Evolutionary conservation across 2,888 invertebrate genomes (phyloP).

Genomic region (Orthosia incerta): DNA sequence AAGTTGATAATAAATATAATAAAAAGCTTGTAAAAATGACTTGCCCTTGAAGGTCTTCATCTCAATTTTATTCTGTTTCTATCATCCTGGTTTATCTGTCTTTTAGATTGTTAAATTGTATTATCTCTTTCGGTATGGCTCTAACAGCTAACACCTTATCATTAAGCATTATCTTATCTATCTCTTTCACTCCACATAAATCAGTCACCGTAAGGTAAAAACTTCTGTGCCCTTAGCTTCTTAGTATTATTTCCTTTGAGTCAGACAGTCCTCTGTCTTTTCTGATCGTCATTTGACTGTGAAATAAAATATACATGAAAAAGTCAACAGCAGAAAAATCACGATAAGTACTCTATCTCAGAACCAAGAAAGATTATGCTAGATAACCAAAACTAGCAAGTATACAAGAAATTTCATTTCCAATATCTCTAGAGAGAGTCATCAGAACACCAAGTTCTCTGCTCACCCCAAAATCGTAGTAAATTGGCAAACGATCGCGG

Average conservation of each 20-base stretch:
- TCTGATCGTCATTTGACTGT: neutral
- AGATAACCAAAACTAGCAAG: neutral
- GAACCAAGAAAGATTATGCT: neutral
- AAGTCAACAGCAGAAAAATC: neutral
- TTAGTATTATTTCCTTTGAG: too few species aligned
- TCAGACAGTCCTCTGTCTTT: neutral
- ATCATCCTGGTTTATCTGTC: too few species aligned
- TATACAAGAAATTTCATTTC: neutral
- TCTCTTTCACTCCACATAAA: neutral
- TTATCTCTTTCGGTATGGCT: too few species aligned
- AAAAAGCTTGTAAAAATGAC: too few species aligned
- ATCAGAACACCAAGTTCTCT: slow-evolving; percentile 1
- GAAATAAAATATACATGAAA: neutral
- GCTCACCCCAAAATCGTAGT: slow-evolving; percentile 34
- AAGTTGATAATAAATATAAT: too few species aligned
- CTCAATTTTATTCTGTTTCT: neutral
- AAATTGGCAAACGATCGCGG: slow-evolving; percentile 59
- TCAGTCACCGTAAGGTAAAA: too few species aligned
- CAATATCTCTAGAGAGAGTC: slow-evolving; percentile 3
- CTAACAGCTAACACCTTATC: neutral
- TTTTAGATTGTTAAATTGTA: too few species aligned
- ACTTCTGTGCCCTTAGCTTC: too few species aligned
- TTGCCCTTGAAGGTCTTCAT: neutral
- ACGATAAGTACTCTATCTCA: neutral
- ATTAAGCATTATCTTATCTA: neutral